A percentile compares a stretch with the other conserved stretches of the same genome.
phyloP scores from a whole-genome alignment of 2,888 invertebrate species.

The Gasteruption jaculator region DNA sequence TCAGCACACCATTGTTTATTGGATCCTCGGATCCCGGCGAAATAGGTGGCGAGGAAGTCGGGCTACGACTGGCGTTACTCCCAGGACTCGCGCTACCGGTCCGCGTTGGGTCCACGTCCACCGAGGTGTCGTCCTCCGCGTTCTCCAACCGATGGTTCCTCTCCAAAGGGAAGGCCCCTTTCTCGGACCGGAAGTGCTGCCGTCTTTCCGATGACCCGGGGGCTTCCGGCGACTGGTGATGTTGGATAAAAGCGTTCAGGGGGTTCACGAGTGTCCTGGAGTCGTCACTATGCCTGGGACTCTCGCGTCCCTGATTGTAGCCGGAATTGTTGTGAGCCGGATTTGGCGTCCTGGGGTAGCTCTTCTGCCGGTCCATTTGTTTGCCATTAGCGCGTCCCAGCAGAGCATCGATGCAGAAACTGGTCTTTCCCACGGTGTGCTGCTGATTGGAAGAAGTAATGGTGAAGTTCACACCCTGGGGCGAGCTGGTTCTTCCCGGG shows the following conservation, averaged over 20 bases:
- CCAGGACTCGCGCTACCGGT: constrained; percentile 57
- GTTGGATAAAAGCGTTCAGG: constrained; percentile 24
- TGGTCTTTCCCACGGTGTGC: constrained; percentile 57
- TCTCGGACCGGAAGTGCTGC: constrained; percentile 15
- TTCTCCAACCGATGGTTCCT: constrained; percentile 34
- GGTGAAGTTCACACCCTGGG: constrained; percentile 25
- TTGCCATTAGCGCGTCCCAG: constrained; percentile 60
- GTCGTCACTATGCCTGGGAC: too few relatives aligned
- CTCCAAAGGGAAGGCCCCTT: constrained; percentile 36
- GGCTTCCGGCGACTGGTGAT: constrained; percentile 16
- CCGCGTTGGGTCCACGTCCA: constrained; percentile 45
- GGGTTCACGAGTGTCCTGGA: constrained; percentile 41
- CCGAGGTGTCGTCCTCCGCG: constrained; percentile 30
- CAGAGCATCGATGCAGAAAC: constrained; percentile 88
- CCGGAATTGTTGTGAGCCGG: too few relatives aligned
- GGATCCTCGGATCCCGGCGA: constrained; percentile 80
- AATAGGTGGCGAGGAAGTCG: constrained; percentile 71
- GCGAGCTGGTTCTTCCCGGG: constrained; percentile 24
- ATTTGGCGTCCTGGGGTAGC: constrained; percentile 13
- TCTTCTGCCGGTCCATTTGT: constrained; percentile 16
- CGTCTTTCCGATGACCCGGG: constrained; percentile 16
- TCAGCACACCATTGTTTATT: constrained; percentile 22
- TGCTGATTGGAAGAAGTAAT: constrained; percentile 20
- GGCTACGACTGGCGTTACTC: constrained; percentile 61
- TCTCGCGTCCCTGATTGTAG: too few relatives aligned